Conservation (phyloP, 92 coral and sea anemone genomes). For the Montipora capitata region DNA sequence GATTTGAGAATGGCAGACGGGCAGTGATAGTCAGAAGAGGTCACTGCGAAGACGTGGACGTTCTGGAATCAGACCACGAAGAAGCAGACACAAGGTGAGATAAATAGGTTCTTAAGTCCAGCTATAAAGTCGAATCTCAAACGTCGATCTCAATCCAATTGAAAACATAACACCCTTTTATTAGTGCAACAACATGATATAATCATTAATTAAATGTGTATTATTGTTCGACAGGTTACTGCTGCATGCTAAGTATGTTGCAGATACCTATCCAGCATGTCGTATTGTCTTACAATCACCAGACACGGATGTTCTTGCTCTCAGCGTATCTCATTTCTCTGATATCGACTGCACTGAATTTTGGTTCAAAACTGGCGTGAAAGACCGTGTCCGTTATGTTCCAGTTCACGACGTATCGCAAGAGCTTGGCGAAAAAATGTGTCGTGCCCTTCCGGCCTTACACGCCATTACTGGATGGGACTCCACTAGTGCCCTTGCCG, state of each 20-base stretch:
- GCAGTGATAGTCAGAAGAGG: too few species aligned
- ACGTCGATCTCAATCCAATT: too few species aligned
- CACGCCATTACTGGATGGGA: conserved; percentile 73
- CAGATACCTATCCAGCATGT: conserved; percentile 8
- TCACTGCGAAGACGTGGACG: background rate
- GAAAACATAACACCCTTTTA: background rate
- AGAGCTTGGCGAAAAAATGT: conserved; percentile 62
- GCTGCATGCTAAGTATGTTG: conserved; percentile 48
- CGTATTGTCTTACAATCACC: background rate
- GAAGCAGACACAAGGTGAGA: conserved; percentile 52
- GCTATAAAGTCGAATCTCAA: background rate
- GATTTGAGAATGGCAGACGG: background rate
- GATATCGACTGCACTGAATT: conserved; percentile 51
- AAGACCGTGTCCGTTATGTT: background rate
- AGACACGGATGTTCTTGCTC: background rate
- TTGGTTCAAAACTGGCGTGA: conserved; percentile 59
- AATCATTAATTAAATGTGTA: too few species aligned
- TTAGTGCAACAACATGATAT: background rate
- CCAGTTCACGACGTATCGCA: conserved; percentile 56
- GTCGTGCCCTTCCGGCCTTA: conserved; percentile 60
- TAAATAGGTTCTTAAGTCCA: background rate
- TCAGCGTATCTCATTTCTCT: conserved; percentile 52
- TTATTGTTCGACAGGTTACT: too few species aligned
- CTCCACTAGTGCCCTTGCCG: conserved; percentile 4
- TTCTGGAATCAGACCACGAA: conserved; percentile 56